A percentile compares a stretch with the other conserved stretches of the same genome.
These are phyloP conservation scores for Peromyscus polionotus DNA, from an alignment of 2,113 vertebrate species.

Conservation along the genomic window DNA sequence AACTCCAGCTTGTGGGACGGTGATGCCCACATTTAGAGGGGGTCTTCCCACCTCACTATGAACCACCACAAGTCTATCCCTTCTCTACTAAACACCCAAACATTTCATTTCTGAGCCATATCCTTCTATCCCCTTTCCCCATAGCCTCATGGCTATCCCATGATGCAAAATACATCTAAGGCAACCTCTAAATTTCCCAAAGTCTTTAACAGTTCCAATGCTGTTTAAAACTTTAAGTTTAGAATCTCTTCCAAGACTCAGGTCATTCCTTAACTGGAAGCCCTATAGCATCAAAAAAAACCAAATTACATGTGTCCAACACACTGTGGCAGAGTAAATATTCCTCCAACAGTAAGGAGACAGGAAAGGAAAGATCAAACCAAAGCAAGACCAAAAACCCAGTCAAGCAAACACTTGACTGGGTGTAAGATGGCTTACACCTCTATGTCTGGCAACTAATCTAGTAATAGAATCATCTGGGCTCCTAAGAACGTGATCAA, in stretches of 20 bases:
- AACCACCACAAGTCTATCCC: background rate
- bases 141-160: background rate
- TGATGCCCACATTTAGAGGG: background rate
- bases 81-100: background rate
- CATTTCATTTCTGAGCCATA: background rate
- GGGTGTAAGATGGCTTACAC: background rate
- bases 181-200: background rate
- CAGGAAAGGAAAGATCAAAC: background rate
- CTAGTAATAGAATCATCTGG: background rate
- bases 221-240: background rate
- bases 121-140: no score
- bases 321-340: background rate
- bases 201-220: background rate
- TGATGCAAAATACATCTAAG: background rate
- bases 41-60: background rate
- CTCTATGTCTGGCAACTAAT: background rate
- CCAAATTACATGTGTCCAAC: background rate
- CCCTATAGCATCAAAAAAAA: background rate
- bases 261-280: background rate
- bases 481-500: background rate
- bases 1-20: background rate
- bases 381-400: background rate
- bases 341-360: background rate
- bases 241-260: background rate
- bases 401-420: background rate